Evolutionary conservation across 30 jellyfish, hydroid and myxozoan genomes (phyloP).

Genomic region (Mastigias papua): DNA sequence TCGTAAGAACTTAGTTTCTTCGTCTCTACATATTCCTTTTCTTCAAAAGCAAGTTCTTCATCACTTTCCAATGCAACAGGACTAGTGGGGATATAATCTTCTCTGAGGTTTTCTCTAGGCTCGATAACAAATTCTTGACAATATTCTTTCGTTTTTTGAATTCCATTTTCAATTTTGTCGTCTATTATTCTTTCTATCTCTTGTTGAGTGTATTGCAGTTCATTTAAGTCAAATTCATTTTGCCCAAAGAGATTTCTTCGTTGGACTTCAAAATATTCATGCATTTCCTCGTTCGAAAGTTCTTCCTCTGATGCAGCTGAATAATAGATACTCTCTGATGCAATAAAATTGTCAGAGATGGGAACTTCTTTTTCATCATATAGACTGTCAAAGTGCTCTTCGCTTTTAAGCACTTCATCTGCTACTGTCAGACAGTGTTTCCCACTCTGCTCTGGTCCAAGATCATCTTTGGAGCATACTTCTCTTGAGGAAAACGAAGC

Average conservation of each 20-base stretch:
- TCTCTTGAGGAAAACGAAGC: not conserved
- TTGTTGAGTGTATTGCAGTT: not conserved
- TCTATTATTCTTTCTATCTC: not conserved
- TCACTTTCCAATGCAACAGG: not conserved
- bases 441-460: no score
- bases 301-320: not conserved
- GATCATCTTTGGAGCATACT: not conserved
- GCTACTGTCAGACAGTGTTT: not conserved
- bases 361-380: not conserved
- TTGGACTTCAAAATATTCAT: conserved; percentile 23
- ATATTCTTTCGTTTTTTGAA: not conserved
- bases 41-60: conserved; percentile 1
- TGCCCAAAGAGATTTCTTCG: not conserved
- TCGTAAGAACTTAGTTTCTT: not conserved
- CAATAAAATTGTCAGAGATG: not conserved
- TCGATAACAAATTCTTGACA: not conserved
- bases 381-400: not conserved
- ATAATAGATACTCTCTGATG: not conserved
- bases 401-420: not conserved
- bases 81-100: not conserved
- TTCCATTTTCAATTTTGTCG: not conserved
- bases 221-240: not conserved
- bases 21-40: conserved; percentile 10
- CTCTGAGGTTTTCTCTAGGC: not conserved
- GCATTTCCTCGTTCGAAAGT: not conserved